Percentiles rank a stretch among this genome's conserved stretches.
Conservation (phyloP, 2,113 vertebrate genomes). For the Semnornis frantzii region DNA sequence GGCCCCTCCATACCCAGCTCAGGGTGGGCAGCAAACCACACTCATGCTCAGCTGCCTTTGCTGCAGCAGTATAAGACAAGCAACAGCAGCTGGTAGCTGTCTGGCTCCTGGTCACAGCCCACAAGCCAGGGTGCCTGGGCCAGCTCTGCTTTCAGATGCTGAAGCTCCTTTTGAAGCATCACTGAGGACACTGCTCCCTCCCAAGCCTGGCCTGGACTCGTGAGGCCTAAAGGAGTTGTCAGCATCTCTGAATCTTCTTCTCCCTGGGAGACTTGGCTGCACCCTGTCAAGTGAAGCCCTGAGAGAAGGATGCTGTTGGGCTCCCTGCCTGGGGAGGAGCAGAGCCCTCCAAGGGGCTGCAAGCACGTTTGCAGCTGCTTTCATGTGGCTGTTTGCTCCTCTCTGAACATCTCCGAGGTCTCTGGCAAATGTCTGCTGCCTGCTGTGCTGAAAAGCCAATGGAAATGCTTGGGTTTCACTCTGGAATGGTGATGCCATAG, state of each 20-base stretch:
- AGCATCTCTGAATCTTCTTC: neutral
- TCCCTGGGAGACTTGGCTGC: constrained; percentile 28
- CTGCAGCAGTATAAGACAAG: neutral
- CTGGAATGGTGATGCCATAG: neutral
- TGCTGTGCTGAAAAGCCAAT: neutral
- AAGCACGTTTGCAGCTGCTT: neutral
- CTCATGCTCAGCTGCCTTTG: neutral
- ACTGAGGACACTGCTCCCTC: constrained; percentile 13
- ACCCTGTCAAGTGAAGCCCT: neutral
- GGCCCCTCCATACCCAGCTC: neutral
- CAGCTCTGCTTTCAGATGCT: neutral
- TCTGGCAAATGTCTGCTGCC: constrained; percentile 4
- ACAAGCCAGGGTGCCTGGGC: neutral
- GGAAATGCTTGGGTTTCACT: neutral
- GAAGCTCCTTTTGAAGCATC: neutral
- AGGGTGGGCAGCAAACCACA: neutral
- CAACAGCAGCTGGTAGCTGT: neutral
- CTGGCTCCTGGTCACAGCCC: neutral
- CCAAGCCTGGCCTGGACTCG: neutral
- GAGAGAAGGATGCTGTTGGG: neutral
- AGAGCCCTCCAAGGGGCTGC: neutral
- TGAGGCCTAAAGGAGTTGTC: constrained; percentile 1
- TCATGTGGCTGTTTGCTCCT: constrained; percentile 34
- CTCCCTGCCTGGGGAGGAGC: neutral
- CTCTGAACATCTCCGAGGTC: neutral